A percentile compares a stretch with the other conserved stretches of the same genome.
Conservation (phyloP, 2,113 vertebrate genomes). For the Prochilodus magdalenae region DNA sequence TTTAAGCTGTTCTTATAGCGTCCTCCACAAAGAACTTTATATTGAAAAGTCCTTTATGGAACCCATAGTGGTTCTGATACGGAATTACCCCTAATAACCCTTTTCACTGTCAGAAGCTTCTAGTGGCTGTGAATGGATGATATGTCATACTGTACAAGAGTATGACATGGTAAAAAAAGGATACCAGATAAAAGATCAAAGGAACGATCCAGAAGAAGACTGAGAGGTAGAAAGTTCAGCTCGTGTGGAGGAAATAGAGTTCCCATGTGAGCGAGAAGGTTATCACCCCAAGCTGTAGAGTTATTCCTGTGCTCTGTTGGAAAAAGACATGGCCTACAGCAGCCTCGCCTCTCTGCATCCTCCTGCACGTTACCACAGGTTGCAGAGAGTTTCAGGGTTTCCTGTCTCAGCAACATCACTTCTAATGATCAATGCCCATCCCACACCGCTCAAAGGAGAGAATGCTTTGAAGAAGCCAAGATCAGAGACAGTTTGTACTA, state of each 20-base stretch:
- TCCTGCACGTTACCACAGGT: conserved; percentile 25
- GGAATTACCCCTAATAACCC: too few relatives aligned
- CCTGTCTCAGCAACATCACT: conserved; percentile 44
- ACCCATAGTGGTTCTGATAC: too few relatives aligned
- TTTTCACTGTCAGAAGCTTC: too few relatives aligned
- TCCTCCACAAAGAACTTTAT: too few relatives aligned
- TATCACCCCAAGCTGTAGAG: background rate
- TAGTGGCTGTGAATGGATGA: conserved; percentile 11
- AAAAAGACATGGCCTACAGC: background rate
- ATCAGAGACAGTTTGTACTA: conserved; percentile 35
- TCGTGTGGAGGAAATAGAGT: background rate
- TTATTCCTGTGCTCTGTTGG: background rate
- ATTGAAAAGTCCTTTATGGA: too few relatives aligned
- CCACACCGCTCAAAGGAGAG: conserved; percentile 31
- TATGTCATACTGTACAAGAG: conserved; percentile 24
- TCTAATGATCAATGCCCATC: conserved; percentile 34
- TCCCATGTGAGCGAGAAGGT: conserved; percentile 4
- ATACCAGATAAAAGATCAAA: conserved; percentile 30
- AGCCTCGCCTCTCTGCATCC: conserved; percentile 19
- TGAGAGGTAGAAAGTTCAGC: background rate
- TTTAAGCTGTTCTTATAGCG: too few relatives aligned
- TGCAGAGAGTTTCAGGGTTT: conserved; percentile 15
- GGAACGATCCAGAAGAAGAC: conserved; percentile 3
- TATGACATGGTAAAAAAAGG: conserved; percentile 6
- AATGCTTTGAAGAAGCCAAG: conserved; percentile 45